Evolutionary conservation across 2,888 invertebrate genomes (phyloP).

Genomic region (Heliconius ethilla): DNA sequence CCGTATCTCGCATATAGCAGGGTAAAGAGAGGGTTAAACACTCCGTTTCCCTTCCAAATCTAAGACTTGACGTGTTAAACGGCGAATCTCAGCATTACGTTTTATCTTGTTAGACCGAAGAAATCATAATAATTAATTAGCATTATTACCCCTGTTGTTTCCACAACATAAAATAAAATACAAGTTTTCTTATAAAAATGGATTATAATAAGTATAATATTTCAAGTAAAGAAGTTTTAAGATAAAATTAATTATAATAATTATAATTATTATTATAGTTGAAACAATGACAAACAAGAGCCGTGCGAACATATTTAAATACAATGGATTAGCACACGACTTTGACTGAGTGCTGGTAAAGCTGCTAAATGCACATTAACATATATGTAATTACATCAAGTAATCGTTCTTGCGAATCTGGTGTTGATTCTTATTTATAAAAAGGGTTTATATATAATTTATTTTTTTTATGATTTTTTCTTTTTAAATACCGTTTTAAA

Average conservation of each 20-base stretch:
- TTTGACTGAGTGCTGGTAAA: slow-evolving; percentile 23
- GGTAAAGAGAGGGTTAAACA: neutral
- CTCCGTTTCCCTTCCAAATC: neutral
- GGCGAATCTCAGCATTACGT: neutral
- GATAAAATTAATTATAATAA: neutral
- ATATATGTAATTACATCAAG: slow-evolving; percentile 23
- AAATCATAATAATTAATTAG: neutral
- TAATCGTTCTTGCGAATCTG: slow-evolving; percentile 22
- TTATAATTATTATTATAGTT: neutral
- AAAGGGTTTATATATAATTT: neutral
- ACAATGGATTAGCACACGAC: slow-evolving; percentile 36
- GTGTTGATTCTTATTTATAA: neutral
- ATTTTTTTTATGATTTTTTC: neutral
- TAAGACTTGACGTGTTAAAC: neutral
- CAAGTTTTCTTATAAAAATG: no score
- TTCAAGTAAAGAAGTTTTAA: neutral
- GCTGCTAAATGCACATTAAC: slow-evolving; percentile 27
- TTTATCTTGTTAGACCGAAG: neutral
- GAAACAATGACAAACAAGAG: slow-evolving; percentile 9
- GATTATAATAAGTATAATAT: no score
- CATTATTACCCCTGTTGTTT: no score
- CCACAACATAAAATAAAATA: no score
- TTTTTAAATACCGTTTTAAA: no score
- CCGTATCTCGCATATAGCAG: neutral
- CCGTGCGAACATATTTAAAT: slow-evolving; percentile 38